These are phyloP conservation scores for Temnothorax unifasciatus DNA, from an alignment of 2,888 invertebrate species.

Conservation along the genomic window DNA sequence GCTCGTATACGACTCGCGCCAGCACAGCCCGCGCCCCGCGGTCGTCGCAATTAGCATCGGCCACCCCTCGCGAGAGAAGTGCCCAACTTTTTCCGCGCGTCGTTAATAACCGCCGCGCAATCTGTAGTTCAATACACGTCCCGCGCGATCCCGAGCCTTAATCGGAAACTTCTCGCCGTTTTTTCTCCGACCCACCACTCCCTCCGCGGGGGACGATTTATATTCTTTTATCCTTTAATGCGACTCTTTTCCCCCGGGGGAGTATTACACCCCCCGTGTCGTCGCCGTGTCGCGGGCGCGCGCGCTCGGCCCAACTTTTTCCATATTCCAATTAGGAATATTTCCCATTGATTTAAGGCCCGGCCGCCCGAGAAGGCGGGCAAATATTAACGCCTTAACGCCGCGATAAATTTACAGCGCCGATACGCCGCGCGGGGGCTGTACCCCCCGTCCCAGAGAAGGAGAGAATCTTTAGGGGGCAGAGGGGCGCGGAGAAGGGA, in stretches of 20 bases:
- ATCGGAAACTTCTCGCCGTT: conserved; percentile 78
- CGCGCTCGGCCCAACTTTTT: conserved; percentile 83
- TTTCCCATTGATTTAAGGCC: conserved; percentile 86
- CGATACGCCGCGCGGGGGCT: conserved; percentile 74
- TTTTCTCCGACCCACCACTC: conserved; percentile 72
- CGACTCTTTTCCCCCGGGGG: conserved; percentile 32
- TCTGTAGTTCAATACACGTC: conserved; percentile 47
- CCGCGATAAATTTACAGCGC: conserved; percentile 84
- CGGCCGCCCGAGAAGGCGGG: conserved; percentile 70
- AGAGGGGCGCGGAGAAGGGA: conserved; percentile 36
- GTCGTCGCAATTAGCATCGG: conserved; percentile 30
- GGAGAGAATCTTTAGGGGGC: not conserved
- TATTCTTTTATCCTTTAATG: conserved; percentile 79
- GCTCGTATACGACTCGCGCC: conserved; percentile 6
- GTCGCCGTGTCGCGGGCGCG: conserved; percentile 65
- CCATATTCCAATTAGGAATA: conserved; percentile 86
- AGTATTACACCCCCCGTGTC: conserved; percentile 54
- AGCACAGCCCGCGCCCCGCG: not conserved
- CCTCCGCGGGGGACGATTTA: conserved; percentile 78
- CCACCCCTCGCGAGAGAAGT: conserved; percentile 21
- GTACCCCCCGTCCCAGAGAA: not conserved
- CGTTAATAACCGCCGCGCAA: conserved; percentile 44
- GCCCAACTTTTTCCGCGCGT: conserved; percentile 32
- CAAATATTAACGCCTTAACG: conserved; percentile 85
- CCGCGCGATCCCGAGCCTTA: conserved; percentile 47